A percentile compares a stretch with the other conserved stretches of the same genome.
Conservation (phyloP, 2,113 vertebrate genomes). For the Thunnus maccoyii region DNA sequence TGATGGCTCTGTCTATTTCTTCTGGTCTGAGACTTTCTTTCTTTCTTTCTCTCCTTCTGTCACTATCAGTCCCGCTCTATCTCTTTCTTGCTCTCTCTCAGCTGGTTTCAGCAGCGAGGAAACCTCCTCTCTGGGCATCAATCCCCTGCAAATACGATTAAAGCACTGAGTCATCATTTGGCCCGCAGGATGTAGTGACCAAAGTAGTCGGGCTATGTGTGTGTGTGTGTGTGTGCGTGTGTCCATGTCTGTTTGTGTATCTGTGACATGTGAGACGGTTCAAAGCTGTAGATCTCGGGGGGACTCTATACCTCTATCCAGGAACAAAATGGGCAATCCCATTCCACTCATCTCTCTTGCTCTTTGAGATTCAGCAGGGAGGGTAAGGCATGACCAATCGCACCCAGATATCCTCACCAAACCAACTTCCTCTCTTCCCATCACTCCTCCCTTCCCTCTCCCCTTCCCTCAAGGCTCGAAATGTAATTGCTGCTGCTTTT, state of each 20-base stretch:
- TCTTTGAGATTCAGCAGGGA: conserved; percentile 55
- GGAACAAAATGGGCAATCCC: conserved; percentile 61
- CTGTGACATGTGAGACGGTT: conserved; percentile 28
- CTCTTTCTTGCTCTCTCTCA: conserved; percentile 16
- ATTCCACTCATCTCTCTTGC: conserved; percentile 55
- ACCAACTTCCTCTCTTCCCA: conserved; percentile 22
- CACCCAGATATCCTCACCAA: conserved; percentile 49
- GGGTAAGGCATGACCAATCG: conserved; percentile 60
- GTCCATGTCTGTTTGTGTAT: conserved; percentile 43
- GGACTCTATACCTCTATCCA: conserved; percentile 46
- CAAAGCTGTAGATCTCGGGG: conserved; percentile 21
- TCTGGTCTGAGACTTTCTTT: conserved; percentile 14
- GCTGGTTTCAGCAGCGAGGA: conserved; percentile 28
- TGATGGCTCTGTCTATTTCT: conserved; percentile 32
- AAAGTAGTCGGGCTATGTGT: conserved; percentile 29
- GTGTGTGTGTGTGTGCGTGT: conserved; percentile 22
- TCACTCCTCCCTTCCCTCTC: neutral
- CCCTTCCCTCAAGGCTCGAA: conserved; percentile 31
- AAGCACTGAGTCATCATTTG: conserved; percentile 70
- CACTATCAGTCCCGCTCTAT: conserved; percentile 29
- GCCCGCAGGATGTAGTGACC: conserved; percentile 61
- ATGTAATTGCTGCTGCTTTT: conserved; percentile 62
- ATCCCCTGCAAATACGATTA: conserved; percentile 75
- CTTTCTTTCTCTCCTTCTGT: conserved; percentile 21
- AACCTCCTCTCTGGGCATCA: conserved; percentile 66